Percentiles rank a stretch among this genome's conserved stretches.
These are phyloP conservation scores for Episyrphus balteatus DNA, from an alignment of 1,140 invertebrate genomes.

Conservation along the genomic window DNA sequence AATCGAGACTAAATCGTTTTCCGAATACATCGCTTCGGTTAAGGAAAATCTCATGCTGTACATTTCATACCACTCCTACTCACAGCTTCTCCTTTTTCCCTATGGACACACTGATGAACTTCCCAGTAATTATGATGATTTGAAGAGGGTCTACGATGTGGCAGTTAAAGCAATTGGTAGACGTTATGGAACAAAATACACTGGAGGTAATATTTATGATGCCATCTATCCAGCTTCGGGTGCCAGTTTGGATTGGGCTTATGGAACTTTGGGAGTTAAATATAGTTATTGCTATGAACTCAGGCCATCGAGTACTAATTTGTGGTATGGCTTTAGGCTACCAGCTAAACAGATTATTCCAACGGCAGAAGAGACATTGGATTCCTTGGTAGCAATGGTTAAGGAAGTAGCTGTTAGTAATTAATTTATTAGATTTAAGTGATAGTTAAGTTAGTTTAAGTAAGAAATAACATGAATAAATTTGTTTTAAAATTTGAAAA, in stretches of 20 bases:
- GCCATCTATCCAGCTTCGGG: constrained; percentile 42
- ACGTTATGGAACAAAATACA: constrained; percentile 52
- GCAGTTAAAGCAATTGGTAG: constrained; percentile 44
- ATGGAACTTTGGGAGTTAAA: constrained; percentile 46
- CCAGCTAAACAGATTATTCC: constrained; percentile 54
- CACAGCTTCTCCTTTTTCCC: constrained; percentile 57
- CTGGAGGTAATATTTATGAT: constrained; percentile 35
- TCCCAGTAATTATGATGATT: constrained; percentile 49
- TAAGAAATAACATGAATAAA: no score
- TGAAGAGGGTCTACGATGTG: constrained; percentile 46
- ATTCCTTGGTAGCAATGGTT: constrained; percentile 37
- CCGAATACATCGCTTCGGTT: constrained; percentile 15
- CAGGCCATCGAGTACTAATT: constrained; percentile 42
- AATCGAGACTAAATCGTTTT: constrained; percentile 46
- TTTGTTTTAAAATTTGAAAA: no score
- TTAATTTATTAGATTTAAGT: no score
- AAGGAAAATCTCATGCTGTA: constrained; percentile 33
- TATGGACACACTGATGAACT: constrained; percentile 51
- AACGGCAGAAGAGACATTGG: constrained; percentile 39
- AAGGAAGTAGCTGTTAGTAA: constrained; percentile 13
- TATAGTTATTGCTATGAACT: constrained; percentile 62
- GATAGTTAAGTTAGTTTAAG: no score
- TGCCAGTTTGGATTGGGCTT: constrained; percentile 57
- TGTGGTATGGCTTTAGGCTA: constrained; percentile 52
- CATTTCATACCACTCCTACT: constrained; percentile 63